A percentile compares a stretch with the other conserved stretches of the same genome.
Conservation (phyloP, 2,888 invertebrate species). For the Erebia epiphron region DNA sequence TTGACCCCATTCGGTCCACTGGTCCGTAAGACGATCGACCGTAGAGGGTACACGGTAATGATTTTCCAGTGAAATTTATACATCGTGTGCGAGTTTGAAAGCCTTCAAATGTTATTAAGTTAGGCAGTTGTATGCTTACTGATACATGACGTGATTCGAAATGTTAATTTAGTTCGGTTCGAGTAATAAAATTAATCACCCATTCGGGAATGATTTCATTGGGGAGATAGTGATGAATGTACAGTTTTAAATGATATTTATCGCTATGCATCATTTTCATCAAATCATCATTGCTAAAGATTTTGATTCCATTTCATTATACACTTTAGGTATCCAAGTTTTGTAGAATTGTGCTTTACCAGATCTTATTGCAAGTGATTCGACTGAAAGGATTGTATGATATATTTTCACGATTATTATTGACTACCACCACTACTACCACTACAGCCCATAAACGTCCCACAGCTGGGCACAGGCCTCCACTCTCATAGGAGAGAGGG, state of each 20-base stretch:
- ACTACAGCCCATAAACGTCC: too few species aligned
- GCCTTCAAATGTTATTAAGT: constrained; percentile 15
- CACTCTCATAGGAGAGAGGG: too few species aligned
- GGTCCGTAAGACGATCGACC: constrained; percentile 24
- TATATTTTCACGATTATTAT: too few species aligned
- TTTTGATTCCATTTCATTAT: too few species aligned
- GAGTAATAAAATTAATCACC: constrained; percentile 15
- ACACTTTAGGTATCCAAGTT: too few species aligned
- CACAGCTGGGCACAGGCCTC: too few species aligned
- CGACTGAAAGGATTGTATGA: too few species aligned
- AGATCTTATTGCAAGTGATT: too few species aligned
- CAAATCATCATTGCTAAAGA: too few species aligned
- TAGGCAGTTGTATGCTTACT: constrained; percentile 15
- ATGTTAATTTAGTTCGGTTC: constrained; percentile 7
- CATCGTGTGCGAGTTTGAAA: constrained; percentile 7
- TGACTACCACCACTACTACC: too few species aligned
- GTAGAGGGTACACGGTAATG: constrained; percentile 26
- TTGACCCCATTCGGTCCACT: constrained; percentile 29
- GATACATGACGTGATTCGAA: constrained; percentile 10
- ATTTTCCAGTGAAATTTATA: constrained; percentile 16
- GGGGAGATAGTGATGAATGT: background rate
- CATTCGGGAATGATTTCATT: constrained; percentile 11
- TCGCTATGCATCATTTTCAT: constrained; percentile 43
- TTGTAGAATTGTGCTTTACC: too few species aligned
- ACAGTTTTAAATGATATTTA: constrained; percentile 47